These are phyloP conservation scores for Hydropsyche tenuis DNA, from an alignment of 1,140 invertebrate species.

Conservation along the genomic window DNA sequence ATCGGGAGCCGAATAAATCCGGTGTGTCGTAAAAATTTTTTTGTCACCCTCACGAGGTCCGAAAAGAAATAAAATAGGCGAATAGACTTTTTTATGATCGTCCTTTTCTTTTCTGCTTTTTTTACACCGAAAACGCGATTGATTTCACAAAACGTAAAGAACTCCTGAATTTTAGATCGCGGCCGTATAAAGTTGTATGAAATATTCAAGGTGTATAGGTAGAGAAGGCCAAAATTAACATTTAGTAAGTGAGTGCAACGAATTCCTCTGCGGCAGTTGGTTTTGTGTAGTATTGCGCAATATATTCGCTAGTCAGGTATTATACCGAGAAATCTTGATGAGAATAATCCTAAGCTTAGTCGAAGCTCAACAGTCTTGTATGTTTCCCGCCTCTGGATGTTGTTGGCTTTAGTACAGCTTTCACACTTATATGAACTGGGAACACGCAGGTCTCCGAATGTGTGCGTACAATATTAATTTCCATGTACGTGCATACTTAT, in stretches of 20 bases:
- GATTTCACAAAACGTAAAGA: neutral
- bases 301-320: conserved; percentile 4
- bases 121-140: neutral
- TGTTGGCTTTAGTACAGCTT: conserved; percentile 17
- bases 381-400: conserved; percentile 6
- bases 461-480: conserved; percentile 15
- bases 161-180: too few species aligned
- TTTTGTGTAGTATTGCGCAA: too few species aligned
- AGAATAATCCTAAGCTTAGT: conserved; percentile 15
- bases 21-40: neutral
- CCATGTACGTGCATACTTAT: neutral
- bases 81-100: conserved; percentile 24
- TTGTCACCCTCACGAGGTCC: neutral
- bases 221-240: too few species aligned
- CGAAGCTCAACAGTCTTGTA: conserved; percentile 20
- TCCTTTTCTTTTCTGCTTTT: neutral
- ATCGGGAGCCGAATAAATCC: neutral
- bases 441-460: neutral
- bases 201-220: too few species aligned
- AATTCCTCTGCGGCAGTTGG: too few species aligned
- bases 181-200: too few species aligned
- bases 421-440: neutral
- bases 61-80: conserved; percentile 22
- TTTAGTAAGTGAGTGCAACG: too few species aligned
- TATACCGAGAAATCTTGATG: conserved; percentile 20